Evolutionary conservation across 2,113 vertebrate genomes (phyloP), one percentile per base, ranked within the genome.

Genomic region (Elanoides forficatus): DNA sequence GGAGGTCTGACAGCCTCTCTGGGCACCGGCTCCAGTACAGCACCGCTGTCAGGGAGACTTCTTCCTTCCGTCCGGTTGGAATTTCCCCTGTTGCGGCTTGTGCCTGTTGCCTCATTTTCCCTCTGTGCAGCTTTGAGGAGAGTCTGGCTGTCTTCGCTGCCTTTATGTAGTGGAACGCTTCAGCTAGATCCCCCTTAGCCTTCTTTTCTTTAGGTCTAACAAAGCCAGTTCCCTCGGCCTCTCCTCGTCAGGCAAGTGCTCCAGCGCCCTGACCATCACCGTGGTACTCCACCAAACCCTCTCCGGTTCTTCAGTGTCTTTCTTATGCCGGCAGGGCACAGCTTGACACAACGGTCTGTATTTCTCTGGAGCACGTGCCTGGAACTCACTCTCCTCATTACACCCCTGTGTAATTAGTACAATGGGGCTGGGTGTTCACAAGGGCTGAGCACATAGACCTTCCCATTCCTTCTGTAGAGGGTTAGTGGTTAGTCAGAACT

Each of bases 401-500:
- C 30, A 48, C 7, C 12, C 13, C 48, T 68, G n/a, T 0, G 0
- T 29, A 42, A 29, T 86, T 68, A 47, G 32, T 22, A 38, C 59
- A 86, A 68, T 0, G 0, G n/a, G 29, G 3, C 15, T 76, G 29
- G 32, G 9, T n/a, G 9, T n/a, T 86, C 22, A 26, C 30, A 73
- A 60, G 55, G 23, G 10, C 34, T 85, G 82, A 74, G 45, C 17
- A 34, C 34, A 70, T 0, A 52, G 29, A 43, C 12, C 34, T 74
- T 84, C 32, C 72, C 21, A 15, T 48, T 73, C 34, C 40, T 56
- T 65, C 67, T 60, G 40, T 5, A 30, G 9, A 67, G 17, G 34
- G 18, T 1, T 45, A 43, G 67, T 47, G 6, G 25, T 34, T 32
- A 68, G 55, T 48, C 65, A 65, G 20, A 84, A 13, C 32, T 83